These are phyloP conservation scores for Patella ulyssiponensis DNA, from an alignment of 2,888 invertebrate species.

Conservation along the genomic window DNA sequence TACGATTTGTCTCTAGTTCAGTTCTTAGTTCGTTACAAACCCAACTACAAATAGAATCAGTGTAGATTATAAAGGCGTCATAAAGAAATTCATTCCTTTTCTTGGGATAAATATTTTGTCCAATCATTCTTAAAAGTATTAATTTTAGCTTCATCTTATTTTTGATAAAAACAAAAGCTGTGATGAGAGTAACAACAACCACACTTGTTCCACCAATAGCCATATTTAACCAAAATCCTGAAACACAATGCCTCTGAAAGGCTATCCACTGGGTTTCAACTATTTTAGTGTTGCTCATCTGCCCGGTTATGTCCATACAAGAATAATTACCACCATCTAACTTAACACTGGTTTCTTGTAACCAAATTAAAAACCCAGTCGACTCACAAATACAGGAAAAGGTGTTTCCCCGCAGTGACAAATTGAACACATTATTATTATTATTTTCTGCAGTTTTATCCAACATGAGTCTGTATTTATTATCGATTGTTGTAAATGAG, in stretches of 20 bases:
- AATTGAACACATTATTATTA: background rate
- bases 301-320: background rate
- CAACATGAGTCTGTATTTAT: background rate
- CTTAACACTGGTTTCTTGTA: background rate
- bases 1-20: background rate
- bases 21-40: background rate
- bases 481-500: background rate
- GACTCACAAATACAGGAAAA: background rate
- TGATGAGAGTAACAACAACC: background rate
- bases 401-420: background rate
- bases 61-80: background rate
- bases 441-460: background rate
- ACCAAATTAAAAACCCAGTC: background rate
- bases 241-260: background rate
- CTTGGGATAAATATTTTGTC: background rate
- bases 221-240: background rate
- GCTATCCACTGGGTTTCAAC: background rate
- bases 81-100: background rate
- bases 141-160: background rate
- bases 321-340: background rate
- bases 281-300: background rate
- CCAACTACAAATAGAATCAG: background rate
- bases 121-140: background rate
- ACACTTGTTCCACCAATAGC: background rate
- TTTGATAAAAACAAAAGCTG: background rate